Base-by-base conservation (phyloP, 1,140 invertebrate species). In the Druon quercuslanigerum region DNA sequence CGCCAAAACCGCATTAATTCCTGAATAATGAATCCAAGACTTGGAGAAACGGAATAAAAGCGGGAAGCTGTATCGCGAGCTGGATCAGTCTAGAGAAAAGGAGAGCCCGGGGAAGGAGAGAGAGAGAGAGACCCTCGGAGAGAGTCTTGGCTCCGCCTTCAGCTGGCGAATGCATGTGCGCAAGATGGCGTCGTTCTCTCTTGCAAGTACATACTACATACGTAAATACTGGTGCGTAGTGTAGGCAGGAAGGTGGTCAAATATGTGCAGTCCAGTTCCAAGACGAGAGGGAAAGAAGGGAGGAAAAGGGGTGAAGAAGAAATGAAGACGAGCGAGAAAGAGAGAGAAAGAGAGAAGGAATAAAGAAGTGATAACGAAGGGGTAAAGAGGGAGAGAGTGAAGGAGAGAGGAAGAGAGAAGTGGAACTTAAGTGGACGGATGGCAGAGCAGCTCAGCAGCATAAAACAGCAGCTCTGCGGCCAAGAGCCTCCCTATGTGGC, bases 141-240 rank as follows among this genome's bases (percentile, higher is more conserved):
- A 87, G 87, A 90, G 83, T 80, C 82, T 85, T 89, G 84, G 89
- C 90, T 91, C 90, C 90, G 90, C 90, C 90, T 91, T 91, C 88
- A 84, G 84, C 84, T 83, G 84, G 85, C 85, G 84, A 87, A 83
- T 88, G 85, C 88, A 89, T 90, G 90, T 90, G 89, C 89, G 86
- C 90, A 91, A 91, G 90, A 91, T 91, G 90, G 90, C 90, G 90
- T 86, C 89, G 81, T 57, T 54, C 76, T 81, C 74, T 77, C 79
- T 74, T 72, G 70, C 74, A 19, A 75, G 77, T 76, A 71, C 73
- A n/a, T 80, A 74, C 73, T 50, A 54, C 70, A 74, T 79, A 66
- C 60, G 40, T 40, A 19, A 71, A 52, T 54, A 66, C 17, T 73
- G 72, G 16, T 51, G 51, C 46, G 46, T 7, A 54, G 51, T 51